These are phyloP conservation scores for Bedellia somnulentella DNA, from an alignment of 2,888 invertebrate species.

Conservation along the genomic window DNA sequence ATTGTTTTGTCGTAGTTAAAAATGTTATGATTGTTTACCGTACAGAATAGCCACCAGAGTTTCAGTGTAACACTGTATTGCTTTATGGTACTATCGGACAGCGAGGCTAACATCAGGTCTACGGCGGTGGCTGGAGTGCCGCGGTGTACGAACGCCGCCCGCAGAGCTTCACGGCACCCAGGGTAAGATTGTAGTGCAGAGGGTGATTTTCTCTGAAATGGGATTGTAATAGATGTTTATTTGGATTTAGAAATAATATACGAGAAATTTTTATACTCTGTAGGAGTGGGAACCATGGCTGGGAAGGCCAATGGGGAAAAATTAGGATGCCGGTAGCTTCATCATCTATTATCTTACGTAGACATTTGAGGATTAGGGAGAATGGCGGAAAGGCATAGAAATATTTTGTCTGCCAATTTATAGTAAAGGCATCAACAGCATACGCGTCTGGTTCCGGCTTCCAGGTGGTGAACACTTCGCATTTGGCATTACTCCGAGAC, in stretches of 20 bases:
- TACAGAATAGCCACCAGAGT: conserved; percentile 9
- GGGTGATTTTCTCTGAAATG: conserved; percentile 3
- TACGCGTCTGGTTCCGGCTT: conserved; percentile 4
- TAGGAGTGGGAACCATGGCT: conserved; percentile 6
- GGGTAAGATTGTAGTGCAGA: conserved; percentile 5
- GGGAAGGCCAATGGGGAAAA: conserved; percentile 7
- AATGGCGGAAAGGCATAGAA: conserved; percentile 9
- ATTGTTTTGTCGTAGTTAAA: not conserved
- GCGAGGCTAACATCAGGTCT: conserved; percentile 7
- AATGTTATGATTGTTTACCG: not conserved
- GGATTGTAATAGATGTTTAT: conserved; percentile 2
- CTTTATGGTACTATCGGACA: conserved; percentile 5
- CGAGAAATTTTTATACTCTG: not conserved
- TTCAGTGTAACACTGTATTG: conserved; percentile 6
- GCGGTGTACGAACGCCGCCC: conserved; percentile 5
- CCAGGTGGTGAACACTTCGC: conserved; percentile 4
- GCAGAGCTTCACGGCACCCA: conserved; percentile 8
- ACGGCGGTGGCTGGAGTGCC: conserved; percentile 4
- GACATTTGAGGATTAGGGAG: conserved; percentile 5
- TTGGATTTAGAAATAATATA: conserved; percentile 1
- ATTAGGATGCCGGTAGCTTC: conserved; percentile 7
- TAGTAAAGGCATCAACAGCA: conserved; percentile 7
- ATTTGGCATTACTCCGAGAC: conserved; percentile 6
- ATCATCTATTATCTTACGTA: conserved; percentile 7
- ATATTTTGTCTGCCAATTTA: conserved; percentile 4